Conservation (phyloP, 1,140 invertebrate species). For the Drosophila teissieri region DNA sequence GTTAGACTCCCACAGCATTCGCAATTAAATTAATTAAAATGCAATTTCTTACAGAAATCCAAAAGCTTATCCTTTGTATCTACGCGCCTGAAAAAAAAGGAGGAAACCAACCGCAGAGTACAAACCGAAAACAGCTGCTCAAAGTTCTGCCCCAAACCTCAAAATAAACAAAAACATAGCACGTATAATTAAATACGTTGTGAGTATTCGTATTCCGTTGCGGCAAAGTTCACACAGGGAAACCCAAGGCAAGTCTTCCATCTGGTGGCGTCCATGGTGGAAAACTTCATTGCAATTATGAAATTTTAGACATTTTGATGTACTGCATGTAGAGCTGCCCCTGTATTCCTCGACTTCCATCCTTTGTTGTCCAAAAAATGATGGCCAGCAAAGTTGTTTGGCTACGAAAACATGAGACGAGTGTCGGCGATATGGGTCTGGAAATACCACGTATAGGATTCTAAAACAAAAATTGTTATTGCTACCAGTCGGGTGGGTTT, state of each 20-base stretch:
- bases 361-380: constrained; percentile 17
- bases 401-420: constrained; percentile 47
- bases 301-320: constrained; percentile 60
- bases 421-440: constrained; percentile 51
- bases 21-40: constrained; percentile 41
- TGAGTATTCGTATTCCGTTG: constrained; percentile 36
- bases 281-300: constrained; percentile 58
- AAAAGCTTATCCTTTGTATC: constrained; percentile 13
- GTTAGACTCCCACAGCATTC: background rate
- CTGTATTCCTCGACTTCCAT: background rate
- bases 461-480: too few relatives aligned
- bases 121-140: constrained; percentile 30
- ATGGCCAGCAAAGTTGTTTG: constrained; percentile 37
- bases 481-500: background rate
- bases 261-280: background rate
- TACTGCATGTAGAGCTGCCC: constrained; percentile 27
- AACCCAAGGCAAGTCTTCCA: constrained; percentile 4
- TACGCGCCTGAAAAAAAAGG: background rate
- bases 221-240: constrained; percentile 5
- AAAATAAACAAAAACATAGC: constrained; percentile 21
- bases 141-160: constrained; percentile 37
- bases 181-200: constrained; percentile 43
- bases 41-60: background rate
- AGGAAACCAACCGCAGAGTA: constrained; percentile 3
- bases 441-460: constrained; percentile 11